phyloP scores from a whole-genome alignment of 2,113 vertebrate species.

The Psittacula cyanocephala region DNA sequence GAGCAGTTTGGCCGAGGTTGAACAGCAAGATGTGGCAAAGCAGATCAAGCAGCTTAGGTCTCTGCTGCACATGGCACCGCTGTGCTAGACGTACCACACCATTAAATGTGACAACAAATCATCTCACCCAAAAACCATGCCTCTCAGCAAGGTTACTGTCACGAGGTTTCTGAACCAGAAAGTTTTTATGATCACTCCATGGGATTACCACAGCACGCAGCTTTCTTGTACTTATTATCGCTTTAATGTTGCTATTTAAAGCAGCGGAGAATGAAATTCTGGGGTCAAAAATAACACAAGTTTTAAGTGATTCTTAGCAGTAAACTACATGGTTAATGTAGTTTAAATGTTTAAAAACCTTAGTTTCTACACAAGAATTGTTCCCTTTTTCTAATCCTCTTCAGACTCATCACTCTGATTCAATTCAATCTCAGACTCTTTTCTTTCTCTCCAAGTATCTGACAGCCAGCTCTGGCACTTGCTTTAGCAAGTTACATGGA shows the following conservation, averaged over 20 bases:
- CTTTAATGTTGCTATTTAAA: neutral
- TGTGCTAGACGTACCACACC: fast-evolving
- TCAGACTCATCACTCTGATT: neutral
- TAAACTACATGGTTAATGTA: neutral
- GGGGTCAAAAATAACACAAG: neutral
- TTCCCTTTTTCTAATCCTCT: neutral
- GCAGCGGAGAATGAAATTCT: neutral
- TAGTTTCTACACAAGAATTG: neutral
- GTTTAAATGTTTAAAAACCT: neutral
- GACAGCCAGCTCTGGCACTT: neutral
- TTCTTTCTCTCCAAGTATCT: neutral
- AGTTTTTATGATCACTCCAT: neutral
- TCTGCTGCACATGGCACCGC: fast-evolving
- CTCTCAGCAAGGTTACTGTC: neutral
- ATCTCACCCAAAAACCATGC: neutral
- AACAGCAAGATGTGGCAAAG: neutral
- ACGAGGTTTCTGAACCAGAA: neutral
- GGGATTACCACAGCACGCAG: fast-evolving
- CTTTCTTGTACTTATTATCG: neutral
- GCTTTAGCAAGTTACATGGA: neutral
- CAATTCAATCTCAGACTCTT: neutral
- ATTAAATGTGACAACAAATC: neutral
- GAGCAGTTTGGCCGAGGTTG: neutral
- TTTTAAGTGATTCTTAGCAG: neutral
- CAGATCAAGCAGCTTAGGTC: neutral